Evolutionary conservation across 1,140 invertebrate species (phyloP), one percentile per base, ranked within the genome.

Genomic region (Lordiphosa collinella): DNA sequence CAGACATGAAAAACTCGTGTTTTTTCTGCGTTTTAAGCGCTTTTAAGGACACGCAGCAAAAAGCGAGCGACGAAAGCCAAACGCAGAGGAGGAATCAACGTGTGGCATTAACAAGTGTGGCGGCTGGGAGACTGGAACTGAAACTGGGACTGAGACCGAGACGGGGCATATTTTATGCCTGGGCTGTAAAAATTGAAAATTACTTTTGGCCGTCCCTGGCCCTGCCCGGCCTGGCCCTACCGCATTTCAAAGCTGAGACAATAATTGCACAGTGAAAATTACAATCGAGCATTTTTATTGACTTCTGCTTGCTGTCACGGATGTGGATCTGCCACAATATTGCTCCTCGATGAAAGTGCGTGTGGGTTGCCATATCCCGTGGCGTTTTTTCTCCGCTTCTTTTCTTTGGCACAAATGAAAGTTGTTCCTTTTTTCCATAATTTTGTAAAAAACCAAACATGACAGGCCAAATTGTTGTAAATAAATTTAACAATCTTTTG

Each of bases 111-210:
- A 74, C 69, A 69, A 74, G 75, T 74, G 74, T 57, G 64, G 54
- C 25, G 25, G 25, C 25, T 29, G 25, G 25, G 7, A 29, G 25
- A 51, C 50, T 64, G 47, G 44, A 51, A 29, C 25, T 29, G 7
- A 1, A 7, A 51, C 50, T 64, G 47, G 54, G 51, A 22, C 18
- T 22, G 3, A 2, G 4, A 22, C 18, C 3, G 4, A 22, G 18
- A 22, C 4, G 18, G 18, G 25, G 25, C 25, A 29, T 75, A 64
- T 80, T 78, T 82, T 79, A 79, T 79, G 76, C 61, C 71, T 44
- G 37, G 74, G 79, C 68, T 84, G 59, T 82, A 78, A 82, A 82
- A 82, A 82, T 82, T 84, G 78, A 82, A 82, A 82, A 82, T 82
- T 84, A 84, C 78, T 69, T 82, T 82, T 76, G 57, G 14, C 22